These are phyloP conservation scores for Hippopotamus amphibius DNA, from an alignment of 2,113 vertebrate genomes.

Conservation along the genomic window DNA sequence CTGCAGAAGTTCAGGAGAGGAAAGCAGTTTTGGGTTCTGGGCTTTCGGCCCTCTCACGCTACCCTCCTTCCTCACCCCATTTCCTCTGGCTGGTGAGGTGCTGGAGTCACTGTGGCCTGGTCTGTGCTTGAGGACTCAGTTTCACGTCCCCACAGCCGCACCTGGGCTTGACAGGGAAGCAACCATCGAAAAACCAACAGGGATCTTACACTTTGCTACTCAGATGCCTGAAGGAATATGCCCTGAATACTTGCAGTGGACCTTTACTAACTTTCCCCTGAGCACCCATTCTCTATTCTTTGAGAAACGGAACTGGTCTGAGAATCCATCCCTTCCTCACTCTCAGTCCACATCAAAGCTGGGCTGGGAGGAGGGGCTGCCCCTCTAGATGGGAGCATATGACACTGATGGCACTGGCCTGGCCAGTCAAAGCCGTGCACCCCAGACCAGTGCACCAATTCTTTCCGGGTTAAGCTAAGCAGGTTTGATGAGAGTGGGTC, in stretches of 20 bases:
- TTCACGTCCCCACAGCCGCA: background rate
- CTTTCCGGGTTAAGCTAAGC: background rate
- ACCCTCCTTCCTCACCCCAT: background rate
- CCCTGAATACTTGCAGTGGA: background rate
- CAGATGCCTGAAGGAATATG: background rate
- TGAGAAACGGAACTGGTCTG: background rate
- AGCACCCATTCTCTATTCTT: background rate
- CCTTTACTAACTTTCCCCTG: background rate
- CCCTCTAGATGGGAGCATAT: background rate
- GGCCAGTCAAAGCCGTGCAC: background rate
- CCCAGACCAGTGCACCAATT: too few species aligned
- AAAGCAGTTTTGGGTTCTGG: background rate
- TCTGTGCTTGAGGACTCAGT: background rate
- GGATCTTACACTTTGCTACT: background rate
- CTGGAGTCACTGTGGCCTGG: background rate
- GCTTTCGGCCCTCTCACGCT: background rate
- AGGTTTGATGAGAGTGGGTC: background rate
- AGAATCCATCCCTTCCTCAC: background rate
- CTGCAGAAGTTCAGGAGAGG: background rate
- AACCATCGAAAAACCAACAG: background rate
- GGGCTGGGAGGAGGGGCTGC: background rate
- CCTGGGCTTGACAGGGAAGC: background rate
- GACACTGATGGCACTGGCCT: background rate
- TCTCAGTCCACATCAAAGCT: background rate
- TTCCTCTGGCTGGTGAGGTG: background rate